Conservation (phyloP, 2,888 invertebrate genomes). For the Glyphotaelius pellucidus region DNA sequence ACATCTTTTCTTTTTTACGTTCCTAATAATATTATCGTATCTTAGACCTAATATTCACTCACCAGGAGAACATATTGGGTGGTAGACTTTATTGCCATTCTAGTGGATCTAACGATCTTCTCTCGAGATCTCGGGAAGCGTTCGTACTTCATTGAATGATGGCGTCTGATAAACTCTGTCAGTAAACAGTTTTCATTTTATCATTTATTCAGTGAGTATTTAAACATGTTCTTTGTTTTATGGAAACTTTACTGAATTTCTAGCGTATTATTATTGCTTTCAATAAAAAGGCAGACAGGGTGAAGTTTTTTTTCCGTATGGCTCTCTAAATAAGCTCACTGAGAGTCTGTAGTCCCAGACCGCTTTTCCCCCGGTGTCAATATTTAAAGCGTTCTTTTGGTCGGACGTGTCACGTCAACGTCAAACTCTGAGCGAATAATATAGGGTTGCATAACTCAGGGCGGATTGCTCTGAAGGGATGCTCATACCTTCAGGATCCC, state of each 20-base stretch:
- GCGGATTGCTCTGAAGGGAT: conserved; percentile 48
- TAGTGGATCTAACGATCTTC: conserved; percentile 58
- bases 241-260: conserved; percentile 12
- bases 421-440: conserved; percentile 62
- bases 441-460: conserved; percentile 59
- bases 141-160: conserved; percentile 62
- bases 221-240: neutral
- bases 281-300: conserved; percentile 16
- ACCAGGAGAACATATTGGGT: conserved; percentile 64
- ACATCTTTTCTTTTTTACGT: conserved; percentile 64
- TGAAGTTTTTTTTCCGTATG: neutral
- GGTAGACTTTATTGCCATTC: conserved; percentile 62
- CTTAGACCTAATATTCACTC: conserved; percentile 65
- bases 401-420: conserved; percentile 66
- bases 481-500: conserved; percentile 43
- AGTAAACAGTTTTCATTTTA: conserved; percentile 46
- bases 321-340: conserved; percentile 20
- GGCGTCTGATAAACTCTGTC: conserved; percentile 52
- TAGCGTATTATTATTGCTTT: neutral
- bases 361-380: conserved; percentile 61
- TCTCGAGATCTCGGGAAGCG: conserved; percentile 53
- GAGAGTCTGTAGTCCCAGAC: conserved; percentile 33
- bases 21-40: conserved; percentile 66
- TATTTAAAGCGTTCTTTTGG: conserved; percentile 66
- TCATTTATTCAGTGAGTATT: conserved; percentile 4